Evolutionary conservation across 92 coral and sea anemone species (phyloP).

Genomic region (Phenganax subtilis): DNA sequence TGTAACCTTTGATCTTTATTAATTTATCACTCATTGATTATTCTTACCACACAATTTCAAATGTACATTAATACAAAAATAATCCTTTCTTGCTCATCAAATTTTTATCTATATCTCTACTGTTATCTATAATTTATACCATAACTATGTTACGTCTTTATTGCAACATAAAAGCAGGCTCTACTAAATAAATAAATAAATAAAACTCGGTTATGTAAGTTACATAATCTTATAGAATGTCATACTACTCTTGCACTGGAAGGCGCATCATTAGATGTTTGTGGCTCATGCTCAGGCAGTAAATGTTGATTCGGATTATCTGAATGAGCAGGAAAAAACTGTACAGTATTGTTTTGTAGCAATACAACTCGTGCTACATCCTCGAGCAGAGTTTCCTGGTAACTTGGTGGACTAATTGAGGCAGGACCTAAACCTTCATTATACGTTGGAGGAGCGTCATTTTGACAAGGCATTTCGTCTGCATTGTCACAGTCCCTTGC

Average conservation of each 20-base stretch:
- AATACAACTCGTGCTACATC: constrained; percentile 10
- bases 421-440: constrained; percentile 66
- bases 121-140: too few relatives aligned
- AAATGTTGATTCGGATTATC: neutral
- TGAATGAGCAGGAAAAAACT: neutral
- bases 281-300: neutral
- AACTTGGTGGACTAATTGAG: constrained; percentile 51
- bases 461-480: constrained; percentile 44
- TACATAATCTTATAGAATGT: neutral
- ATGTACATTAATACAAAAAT: neutral
- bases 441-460: constrained; percentile 77
- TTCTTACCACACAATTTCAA: neutral
- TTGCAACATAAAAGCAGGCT: too few relatives aligned
- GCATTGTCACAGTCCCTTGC: constrained; percentile 48
- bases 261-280: constrained; percentile 18
- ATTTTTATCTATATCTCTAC: neutral
- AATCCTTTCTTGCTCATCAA: neutral
- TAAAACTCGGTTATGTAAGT: too few relatives aligned
- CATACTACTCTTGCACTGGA: neutral
- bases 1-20: too few relatives aligned
- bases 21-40: too few relatives aligned
- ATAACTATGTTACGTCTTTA: too few relatives aligned
- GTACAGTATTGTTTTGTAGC: constrained; percentile 4
- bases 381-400: constrained; percentile 69
- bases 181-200: too few relatives aligned